Evolutionary conservation across 2,113 vertebrate genomes (phyloP), one percentile per base, ranked within the genome.

Genomic region (Psittacus erithacus): DNA sequence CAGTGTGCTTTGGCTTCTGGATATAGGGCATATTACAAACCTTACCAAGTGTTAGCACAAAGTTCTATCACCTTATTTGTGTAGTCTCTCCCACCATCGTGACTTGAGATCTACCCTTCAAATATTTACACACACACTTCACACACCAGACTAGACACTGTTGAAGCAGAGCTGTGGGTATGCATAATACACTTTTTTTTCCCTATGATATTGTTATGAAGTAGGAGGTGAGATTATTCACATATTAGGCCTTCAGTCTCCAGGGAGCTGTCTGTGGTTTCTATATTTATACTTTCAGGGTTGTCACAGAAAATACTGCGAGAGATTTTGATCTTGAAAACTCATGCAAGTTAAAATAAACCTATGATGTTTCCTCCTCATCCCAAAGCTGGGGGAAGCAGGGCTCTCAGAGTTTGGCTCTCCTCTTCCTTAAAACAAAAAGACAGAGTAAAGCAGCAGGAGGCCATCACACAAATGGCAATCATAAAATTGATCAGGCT

Each of bases 151-250:
- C 92, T 27, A 93, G 92, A 84, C 69, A 41, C 68, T 44, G 75
- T 5, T 31, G 86, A 79, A 94, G 93, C 83, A 85, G 90, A 92
- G 83, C 69, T 94, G 65, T 43, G 47, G 88, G 82, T 55, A 88
- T 64, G 62, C 65, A 71, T 87, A 92, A 93, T 43, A 77, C 65
- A 96, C 88, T 83, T 82, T 68, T 71, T 35, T 59, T 5, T 11
- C 13, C 64, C 78, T 63, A 22, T 76, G 49, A 91, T 92, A 96
- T 88, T 95, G 77, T 94, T 92, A 76, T 27, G 74, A 96, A 91
- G 95, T 92, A 94, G 95, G 88, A 97, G 93, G 96, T 93, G 96
- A 94, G 86, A 96, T 92, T 96, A 97, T 93, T 96, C 93, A 94
- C 88, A 85, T 96, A 95, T 97, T 88, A 95, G 90, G 88, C 35